A percentile compares a stretch with the other conserved stretches of the same genome.
Evolutionary conservation across 2,888 invertebrate genomes (phyloP).

Genomic region (Heliconius aoede): DNA sequence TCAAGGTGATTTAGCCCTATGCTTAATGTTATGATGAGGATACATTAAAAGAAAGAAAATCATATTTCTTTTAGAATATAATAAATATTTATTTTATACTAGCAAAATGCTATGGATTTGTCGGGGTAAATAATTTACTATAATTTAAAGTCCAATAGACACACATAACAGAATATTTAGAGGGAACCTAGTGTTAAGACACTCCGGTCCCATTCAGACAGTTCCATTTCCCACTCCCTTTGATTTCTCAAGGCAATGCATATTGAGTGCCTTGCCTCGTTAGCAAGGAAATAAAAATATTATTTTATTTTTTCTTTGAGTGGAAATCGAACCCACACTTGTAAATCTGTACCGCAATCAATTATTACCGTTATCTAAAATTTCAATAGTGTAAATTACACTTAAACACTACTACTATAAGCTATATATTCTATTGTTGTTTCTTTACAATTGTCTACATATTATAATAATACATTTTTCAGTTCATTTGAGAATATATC

Average conservation of each 20-base stretch:
- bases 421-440: neutral
- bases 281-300: too few species aligned
- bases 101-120: neutral
- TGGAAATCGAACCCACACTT: too few species aligned
- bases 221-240: too few species aligned
- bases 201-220: too few species aligned
- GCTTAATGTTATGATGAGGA: slow-evolving; percentile 15
- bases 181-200: too few species aligned
- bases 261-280: too few species aligned
- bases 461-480: neutral
- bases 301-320: too few species aligned
- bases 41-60: slow-evolving; percentile 5
- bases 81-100: neutral
- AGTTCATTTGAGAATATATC: slow-evolving; percentile 6
- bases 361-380: too few species aligned
- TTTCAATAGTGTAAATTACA: neutral
- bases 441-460: neutral
- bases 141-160: neutral
- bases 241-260: too few species aligned
- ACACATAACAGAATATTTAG: too few species aligned
- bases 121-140: neutral
- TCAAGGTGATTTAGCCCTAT: slow-evolving; percentile 17
- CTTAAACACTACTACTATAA: too few species aligned
- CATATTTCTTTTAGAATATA: neutral
- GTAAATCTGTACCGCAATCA: too few species aligned